Conservation (phyloP, 2,888 invertebrate genomes). For the Mayetiola destructor region DNA sequence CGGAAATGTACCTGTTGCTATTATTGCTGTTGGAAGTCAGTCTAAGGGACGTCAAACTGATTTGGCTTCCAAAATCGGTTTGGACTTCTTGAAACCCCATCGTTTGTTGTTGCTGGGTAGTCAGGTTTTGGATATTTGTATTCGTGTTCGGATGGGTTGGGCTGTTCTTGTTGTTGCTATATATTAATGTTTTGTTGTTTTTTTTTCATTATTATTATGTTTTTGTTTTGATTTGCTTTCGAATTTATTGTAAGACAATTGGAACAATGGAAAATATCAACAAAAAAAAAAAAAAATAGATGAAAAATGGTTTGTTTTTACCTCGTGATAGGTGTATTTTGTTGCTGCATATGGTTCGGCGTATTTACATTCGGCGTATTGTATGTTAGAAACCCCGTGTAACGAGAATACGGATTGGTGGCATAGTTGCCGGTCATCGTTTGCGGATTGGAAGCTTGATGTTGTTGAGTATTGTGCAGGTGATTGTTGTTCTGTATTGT, state of each 20-base stretch:
- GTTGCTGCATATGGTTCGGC: slow-evolving; percentile 19
- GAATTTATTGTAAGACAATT: too few species aligned
- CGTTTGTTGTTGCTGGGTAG: slow-evolving; percentile 24
- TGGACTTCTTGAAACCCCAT: slow-evolving; percentile 77
- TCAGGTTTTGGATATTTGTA: slow-evolving; percentile 20
- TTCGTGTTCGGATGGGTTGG: slow-evolving; percentile 21
- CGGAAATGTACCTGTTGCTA: too few species aligned
- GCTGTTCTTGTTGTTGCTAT: slow-evolving; percentile 20
- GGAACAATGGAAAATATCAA: too few species aligned
- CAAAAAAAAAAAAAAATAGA: too few species aligned
- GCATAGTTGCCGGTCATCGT: slow-evolving; percentile 30
- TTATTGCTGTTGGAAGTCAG: too few species aligned
- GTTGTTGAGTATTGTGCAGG: slow-evolving; percentile 12
- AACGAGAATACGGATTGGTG: slow-evolving; percentile 44
- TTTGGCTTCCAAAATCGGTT: slow-evolving; percentile 38
- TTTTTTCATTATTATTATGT: slow-evolving; percentile 23
- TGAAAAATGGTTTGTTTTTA: too few species aligned
- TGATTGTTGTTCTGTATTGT: neutral
- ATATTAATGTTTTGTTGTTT: slow-evolving; percentile 20
- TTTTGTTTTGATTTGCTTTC: too few species aligned
- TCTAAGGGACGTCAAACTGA: slow-evolving; percentile 11
- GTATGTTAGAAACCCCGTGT: slow-evolving; percentile 51
- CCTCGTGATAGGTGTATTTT: slow-evolving; percentile 30
- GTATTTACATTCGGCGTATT: slow-evolving; percentile 18
- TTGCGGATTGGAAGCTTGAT: slow-evolving; percentile 4